Evolutionary conservation across 2,797 vertebrate genomes (phyloP).

Genomic region (Tapera naevia): DNA sequence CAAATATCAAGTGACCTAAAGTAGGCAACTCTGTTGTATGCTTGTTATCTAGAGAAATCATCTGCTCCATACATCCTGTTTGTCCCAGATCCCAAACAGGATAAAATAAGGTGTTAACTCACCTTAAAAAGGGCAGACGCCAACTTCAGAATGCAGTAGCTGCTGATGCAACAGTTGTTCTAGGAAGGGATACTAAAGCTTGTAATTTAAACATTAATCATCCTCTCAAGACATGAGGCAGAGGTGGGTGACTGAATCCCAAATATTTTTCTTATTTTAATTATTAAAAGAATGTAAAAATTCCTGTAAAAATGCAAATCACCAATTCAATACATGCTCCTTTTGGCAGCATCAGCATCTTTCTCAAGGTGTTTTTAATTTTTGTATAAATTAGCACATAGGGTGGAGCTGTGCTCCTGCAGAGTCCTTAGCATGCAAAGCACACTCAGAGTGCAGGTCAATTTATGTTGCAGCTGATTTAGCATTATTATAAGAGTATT

Average conservation of each 20-base stretch:
- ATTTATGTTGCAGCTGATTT: slow-evolving; percentile 43
- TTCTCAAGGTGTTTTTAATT: slow-evolving; percentile 23
- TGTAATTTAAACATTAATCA: slow-evolving; percentile 41
- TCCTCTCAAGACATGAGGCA: not conserved
- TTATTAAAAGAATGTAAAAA: not conserved
- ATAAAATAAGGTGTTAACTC: not conserved
- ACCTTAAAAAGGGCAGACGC: not conserved
- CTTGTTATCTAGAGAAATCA: not conserved
- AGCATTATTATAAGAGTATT: slow-evolving; percentile 19
- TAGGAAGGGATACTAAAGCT: not conserved
- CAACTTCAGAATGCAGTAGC: not conserved
- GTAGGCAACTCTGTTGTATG: not conserved
- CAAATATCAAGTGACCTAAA: not conserved
- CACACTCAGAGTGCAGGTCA: slow-evolving; percentile 11
- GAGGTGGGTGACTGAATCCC: slow-evolving; percentile 16
- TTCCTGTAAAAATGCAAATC: slow-evolving; percentile 16
- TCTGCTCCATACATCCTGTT: not conserved
- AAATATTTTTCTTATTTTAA: slow-evolving; percentile 39
- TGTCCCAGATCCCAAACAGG: not conserved
- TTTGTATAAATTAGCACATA: slow-evolving; percentile 11
- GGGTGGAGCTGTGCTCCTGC: not conserved
- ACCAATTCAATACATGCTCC: not conserved
- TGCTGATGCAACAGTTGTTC: not conserved
- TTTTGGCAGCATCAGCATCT: slow-evolving; percentile 46
- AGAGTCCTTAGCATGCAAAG: slow-evolving; percentile 39